Conservation (phyloP, 2,797 vertebrate species). For the Thamnophis elegans region DNA sequence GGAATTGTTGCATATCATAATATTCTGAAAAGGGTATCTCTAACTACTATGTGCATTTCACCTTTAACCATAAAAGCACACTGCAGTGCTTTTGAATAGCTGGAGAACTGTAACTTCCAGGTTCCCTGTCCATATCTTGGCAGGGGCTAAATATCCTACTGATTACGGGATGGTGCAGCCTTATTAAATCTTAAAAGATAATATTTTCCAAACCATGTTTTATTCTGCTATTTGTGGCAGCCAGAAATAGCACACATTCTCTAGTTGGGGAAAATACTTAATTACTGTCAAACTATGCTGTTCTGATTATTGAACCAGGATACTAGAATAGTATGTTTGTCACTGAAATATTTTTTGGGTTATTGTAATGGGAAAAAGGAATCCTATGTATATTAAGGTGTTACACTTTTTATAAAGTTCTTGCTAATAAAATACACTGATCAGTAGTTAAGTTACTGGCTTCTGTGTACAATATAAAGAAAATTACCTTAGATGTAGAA, state of each 20-base stretch:
- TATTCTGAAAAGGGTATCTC: slow-evolving; percentile 1
- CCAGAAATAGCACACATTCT: neutral
- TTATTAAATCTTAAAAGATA: neutral
- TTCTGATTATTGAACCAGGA: neutral
- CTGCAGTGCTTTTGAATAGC: slow-evolving; percentile 1
- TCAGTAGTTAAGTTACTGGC: neutral
- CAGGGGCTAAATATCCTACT: neutral
- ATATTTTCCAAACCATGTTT: neutral
- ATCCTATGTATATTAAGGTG: neutral
- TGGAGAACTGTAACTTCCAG: neutral
- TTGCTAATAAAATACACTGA: neutral
- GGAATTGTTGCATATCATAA: fast-evolving
- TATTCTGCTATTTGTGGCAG: neutral
- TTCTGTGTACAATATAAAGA: neutral
- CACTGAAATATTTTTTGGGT: neutral
- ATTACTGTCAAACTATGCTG: neutral
- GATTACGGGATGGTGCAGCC: neutral
- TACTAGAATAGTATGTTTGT: neutral
- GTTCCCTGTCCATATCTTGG: neutral
- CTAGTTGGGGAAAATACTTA: neutral
- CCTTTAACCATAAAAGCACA: neutral
- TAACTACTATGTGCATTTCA: neutral
- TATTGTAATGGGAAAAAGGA: neutral
- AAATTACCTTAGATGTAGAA: neutral
- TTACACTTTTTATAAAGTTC: neutral